phyloP scores from a whole-genome alignment of 2,888 invertebrate genomes.

The Cheilosia pagana region DNA sequence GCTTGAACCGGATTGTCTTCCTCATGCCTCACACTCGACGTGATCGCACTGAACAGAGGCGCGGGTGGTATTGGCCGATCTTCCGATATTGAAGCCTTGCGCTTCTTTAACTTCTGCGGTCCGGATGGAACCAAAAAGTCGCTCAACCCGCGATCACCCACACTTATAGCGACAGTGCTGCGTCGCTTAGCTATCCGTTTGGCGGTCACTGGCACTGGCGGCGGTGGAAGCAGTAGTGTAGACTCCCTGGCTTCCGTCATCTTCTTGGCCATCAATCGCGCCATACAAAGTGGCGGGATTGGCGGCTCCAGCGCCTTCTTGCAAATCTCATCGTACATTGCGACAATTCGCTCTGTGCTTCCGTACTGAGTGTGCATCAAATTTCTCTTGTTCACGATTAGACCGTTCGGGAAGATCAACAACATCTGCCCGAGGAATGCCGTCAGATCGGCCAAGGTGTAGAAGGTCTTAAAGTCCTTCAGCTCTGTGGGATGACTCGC shows the following conservation, averaged over 20 bases:
- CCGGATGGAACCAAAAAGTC: slow-evolving; percentile 23
- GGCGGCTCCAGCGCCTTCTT: slow-evolving; percentile 78
- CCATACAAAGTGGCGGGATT: slow-evolving; percentile 79
- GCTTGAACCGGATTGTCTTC: not conserved
- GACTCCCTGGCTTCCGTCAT: slow-evolving; percentile 76
- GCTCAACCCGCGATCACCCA: slow-evolving; percentile 37
- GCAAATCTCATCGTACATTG: slow-evolving; percentile 78
- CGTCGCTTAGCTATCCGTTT: slow-evolving; percentile 77
- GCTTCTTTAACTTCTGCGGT: slow-evolving; percentile 39
- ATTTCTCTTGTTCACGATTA: slow-evolving; percentile 79
- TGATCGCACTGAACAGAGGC: slow-evolving; percentile 52
- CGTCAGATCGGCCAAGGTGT: slow-evolving; percentile 75
- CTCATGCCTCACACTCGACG: not conserved
- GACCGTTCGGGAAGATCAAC: slow-evolving; percentile 80
- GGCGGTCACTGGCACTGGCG: slow-evolving; percentile 15
- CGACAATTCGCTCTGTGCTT: slow-evolving; percentile 73
- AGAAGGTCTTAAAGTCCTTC: slow-evolving; percentile 75
- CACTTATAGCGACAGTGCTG: slow-evolving; percentile 76
- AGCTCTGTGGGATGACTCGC: slow-evolving; percentile 76
- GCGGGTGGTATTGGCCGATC: slow-evolving; percentile 32
- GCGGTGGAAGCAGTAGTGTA: slow-evolving; percentile 35
- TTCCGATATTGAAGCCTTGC: slow-evolving; percentile 60
- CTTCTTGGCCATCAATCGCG: slow-evolving; percentile 76
- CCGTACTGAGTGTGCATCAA: slow-evolving; percentile 76
- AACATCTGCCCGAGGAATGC: slow-evolving; percentile 78